These are phyloP conservation scores for Mormyrops boulengeri DNA, from an alignment of 2,797 vertebrate genomes.

Conservation along the genomic window DNA sequence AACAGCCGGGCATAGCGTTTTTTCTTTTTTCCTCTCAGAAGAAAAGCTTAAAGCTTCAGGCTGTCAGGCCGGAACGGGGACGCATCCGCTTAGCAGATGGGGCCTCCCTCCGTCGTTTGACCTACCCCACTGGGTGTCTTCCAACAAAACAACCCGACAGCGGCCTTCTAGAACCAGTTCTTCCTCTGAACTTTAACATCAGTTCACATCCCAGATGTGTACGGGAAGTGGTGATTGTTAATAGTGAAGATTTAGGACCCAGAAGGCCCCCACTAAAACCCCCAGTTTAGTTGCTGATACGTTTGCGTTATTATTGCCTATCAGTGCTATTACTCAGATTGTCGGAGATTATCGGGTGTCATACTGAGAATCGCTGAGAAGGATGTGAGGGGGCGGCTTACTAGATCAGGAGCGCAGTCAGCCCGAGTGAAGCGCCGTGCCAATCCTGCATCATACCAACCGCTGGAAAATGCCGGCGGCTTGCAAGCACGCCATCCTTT, in stretches of 20 bases:
- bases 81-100: not conserved
- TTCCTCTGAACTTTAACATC: not conserved
- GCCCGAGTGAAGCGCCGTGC: not conserved
- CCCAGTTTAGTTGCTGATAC: not conserved
- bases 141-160: not conserved
- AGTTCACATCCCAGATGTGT: not conserved
- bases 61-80: not conserved
- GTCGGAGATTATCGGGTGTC: not conserved
- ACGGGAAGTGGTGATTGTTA: not conserved
- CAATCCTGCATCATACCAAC: not conserved
- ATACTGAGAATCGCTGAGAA: slow-evolving; percentile 7
- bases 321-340: not conserved
- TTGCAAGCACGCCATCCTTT: not conserved
- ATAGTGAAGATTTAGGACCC: not conserved
- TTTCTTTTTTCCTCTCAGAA: not conserved
- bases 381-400: slow-evolving; percentile 17
- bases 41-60: not conserved
- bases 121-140: not conserved
- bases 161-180: not conserved
- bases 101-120: not conserved
- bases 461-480: not conserved
- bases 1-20: not conserved
- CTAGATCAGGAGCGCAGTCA: not conserved
- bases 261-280: not conserved
- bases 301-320: not conserved